Percentiles rank a stretch among this genome's conserved stretches.
Evolutionary conservation across 64 coral and sea anemone genomes (phyloP).

Genomic region (Montipora capricornis): DNA sequence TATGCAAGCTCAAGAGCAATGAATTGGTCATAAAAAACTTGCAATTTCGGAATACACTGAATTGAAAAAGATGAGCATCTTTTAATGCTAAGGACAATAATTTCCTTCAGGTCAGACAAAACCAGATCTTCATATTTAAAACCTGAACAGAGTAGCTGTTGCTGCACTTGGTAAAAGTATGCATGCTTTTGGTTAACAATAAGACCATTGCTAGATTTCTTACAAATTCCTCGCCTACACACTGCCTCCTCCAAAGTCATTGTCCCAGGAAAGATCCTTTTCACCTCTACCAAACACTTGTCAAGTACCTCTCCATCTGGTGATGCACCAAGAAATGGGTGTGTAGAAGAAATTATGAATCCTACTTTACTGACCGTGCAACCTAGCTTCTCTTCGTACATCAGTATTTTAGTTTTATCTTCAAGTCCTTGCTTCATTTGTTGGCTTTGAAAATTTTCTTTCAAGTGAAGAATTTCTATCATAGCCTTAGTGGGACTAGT

Average conservation of each 20-base stretch:
- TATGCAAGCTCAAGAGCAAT: constrained; percentile 62
- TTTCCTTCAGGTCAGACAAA: constrained; percentile 12
- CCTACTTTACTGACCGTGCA: constrained; percentile 43
- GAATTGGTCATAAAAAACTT: constrained; percentile 59
- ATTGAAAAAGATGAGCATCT: too few species aligned
- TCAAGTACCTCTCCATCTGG: constrained; percentile 45
- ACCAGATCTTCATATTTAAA: not conserved
- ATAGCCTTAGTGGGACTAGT: too few species aligned
- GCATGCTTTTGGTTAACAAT: constrained; percentile 33
- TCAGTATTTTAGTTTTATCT: constrained; percentile 45
- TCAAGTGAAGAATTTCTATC: not conserved
- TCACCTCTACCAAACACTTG: constrained; percentile 9
- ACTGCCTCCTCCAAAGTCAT: not conserved
- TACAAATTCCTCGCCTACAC: not conserved
- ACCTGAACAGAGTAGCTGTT: constrained; percentile 25
- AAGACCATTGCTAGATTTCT: not conserved
- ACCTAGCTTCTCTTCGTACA: constrained; percentile 19
- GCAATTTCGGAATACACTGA: constrained; percentile 28
- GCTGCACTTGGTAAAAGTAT: constrained; percentile 55
- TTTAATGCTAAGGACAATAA: not conserved
- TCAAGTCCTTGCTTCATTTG: constrained; percentile 9
- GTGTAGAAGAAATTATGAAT: constrained; percentile 43
- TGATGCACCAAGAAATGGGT: not conserved
- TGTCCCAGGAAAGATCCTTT: not conserved
- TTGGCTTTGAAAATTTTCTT: constrained; percentile 39